phyloP scores from a whole-genome alignment of 2,888 invertebrate species.

The Abscondita cerata region DNA sequence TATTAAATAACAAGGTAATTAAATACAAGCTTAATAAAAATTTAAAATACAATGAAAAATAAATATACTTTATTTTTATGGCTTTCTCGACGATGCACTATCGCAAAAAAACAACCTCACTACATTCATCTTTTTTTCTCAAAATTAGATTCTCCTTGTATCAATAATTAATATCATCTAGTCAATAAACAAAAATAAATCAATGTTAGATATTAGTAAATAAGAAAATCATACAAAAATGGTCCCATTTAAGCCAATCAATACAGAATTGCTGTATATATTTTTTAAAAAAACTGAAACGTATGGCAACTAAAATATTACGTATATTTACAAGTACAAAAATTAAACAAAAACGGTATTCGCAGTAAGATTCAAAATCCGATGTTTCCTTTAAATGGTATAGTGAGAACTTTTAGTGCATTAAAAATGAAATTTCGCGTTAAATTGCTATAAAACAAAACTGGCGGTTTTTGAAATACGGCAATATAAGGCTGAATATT shows the following conservation, averaged over 20 bases:
- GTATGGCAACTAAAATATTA: slow-evolving; percentile 44
- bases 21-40: slow-evolving; percentile 55
- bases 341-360: slow-evolving; percentile 18
- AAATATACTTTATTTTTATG: slow-evolving; percentile 45
- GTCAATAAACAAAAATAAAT: slow-evolving; percentile 31
- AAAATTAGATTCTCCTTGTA: slow-evolving; percentile 22
- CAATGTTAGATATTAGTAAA: slow-evolving; percentile 31
- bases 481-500: slow-evolving; percentile 23
- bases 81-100: slow-evolving; percentile 54
- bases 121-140: slow-evolving; percentile 26
- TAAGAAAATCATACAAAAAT: slow-evolving; percentile 50
- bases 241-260: slow-evolving; percentile 53
- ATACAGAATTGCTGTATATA: slow-evolving; percentile 44
- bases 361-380: slow-evolving; percentile 28
- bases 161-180: slow-evolving; percentile 31
- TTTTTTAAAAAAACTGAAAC: slow-evolving; percentile 37
- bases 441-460: slow-evolving; percentile 42
- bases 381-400: slow-evolving; percentile 13
- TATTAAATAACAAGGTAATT: slow-evolving; percentile 59
- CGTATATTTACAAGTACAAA: slow-evolving; percentile 32
- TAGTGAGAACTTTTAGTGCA: slow-evolving; percentile 29
- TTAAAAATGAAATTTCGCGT: slow-evolving; percentile 22
- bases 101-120: slow-evolving; percentile 50
- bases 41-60: slow-evolving; percentile 47
- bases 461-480: slow-evolving; percentile 47